Percentiles rank a stretch among this genome's conserved stretches.
These are phyloP conservation scores for Acanthaster planci DNA, from an alignment of 35 echinoderm and acorn worm genomes.

Conservation along the genomic window DNA sequence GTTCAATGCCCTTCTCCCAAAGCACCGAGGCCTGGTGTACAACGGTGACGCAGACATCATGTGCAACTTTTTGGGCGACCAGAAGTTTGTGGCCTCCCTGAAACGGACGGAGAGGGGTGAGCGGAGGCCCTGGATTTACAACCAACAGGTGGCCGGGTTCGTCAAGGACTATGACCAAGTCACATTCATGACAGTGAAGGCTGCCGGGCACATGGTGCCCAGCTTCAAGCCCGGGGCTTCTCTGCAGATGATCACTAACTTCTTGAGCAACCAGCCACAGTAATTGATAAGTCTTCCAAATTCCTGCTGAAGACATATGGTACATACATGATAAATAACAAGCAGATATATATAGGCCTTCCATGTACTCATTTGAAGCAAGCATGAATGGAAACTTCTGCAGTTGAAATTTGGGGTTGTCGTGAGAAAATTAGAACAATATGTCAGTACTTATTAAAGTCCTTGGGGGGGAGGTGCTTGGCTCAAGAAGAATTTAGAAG, in stretches of 20 bases:
- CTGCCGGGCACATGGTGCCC: conserved; percentile 92
- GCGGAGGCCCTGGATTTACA: conserved; percentile 64
- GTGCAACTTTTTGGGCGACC: conserved; percentile 74
- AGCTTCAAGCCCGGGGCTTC: conserved; percentile 76
- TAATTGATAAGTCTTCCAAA: not conserved
- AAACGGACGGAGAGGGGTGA: conserved; percentile 6
- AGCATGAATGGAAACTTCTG: too few species aligned
- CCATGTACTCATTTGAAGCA: too few species aligned
- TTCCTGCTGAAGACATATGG: too few species aligned
- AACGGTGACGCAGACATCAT: conserved; percentile 88
- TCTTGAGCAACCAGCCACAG: conserved; percentile 71
- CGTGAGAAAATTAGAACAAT: too few species aligned
- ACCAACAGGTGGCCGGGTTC: conserved; percentile 88
- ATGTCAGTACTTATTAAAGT: too few species aligned
- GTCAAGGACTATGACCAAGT: conserved; percentile 61
- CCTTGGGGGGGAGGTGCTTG: too few species aligned
- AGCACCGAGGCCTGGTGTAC: conserved; percentile 77
- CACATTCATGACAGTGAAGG: conserved; percentile 88
- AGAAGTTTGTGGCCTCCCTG: conserved; percentile 70
- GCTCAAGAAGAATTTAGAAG: too few species aligned
- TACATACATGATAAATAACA: too few species aligned
- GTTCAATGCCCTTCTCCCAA: conserved; percentile 56
- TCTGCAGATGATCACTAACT: conserved; percentile 89
- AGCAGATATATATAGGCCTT: too few species aligned
- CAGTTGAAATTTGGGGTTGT: too few species aligned